Evolutionary conservation across 1,140 invertebrate genomes (phyloP), one percentile per base, ranked within the genome.

Genomic region (Aphidius gifuensis): DNA sequence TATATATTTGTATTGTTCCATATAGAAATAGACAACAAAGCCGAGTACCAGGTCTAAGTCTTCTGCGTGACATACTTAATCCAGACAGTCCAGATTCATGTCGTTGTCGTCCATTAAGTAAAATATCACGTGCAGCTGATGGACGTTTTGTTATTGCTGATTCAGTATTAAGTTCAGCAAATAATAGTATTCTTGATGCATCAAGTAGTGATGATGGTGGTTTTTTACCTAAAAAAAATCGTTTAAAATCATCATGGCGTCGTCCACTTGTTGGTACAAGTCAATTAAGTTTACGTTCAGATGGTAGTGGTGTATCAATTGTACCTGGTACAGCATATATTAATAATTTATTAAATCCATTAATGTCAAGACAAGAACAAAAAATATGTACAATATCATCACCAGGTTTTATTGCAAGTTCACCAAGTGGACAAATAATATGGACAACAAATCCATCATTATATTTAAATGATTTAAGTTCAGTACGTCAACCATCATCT

Each of bases 1-100:
- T 32, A 32, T 32, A 32, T 32, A 32, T 4, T 32, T 32, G 23
- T 32, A 32, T 32, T 32, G 23, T 32, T 32, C 2, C 2, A 32
- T 32, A 32, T 32, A 32, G 23, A 32, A 32, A 32, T 32, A 32
- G 23, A 32, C 23, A 32, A 88, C 87, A 91, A 90, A 87, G 91
- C 91, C 84, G 92, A 93, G 88, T 93, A 93, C 90, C 92, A 91
- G 89, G 91, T 92, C 82, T 93, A 87, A 90, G 84, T 78, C 84
- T 88, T 67, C 78, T 89, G 67, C 80, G 83, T 21, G 82, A 85
- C 69, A 83, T 84, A 61, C 74, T 84, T 49, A 83, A 75, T 81
- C 84, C 80, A 69, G 84, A 76, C 68, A 85, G 77, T 4, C 82
- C 75, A 63, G 80, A 76, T 64, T 82, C 82, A 48, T 83, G 78